phyloP scores from a whole-genome alignment of 2,797 vertebrate species.

The Gorsachius magnificus region DNA sequence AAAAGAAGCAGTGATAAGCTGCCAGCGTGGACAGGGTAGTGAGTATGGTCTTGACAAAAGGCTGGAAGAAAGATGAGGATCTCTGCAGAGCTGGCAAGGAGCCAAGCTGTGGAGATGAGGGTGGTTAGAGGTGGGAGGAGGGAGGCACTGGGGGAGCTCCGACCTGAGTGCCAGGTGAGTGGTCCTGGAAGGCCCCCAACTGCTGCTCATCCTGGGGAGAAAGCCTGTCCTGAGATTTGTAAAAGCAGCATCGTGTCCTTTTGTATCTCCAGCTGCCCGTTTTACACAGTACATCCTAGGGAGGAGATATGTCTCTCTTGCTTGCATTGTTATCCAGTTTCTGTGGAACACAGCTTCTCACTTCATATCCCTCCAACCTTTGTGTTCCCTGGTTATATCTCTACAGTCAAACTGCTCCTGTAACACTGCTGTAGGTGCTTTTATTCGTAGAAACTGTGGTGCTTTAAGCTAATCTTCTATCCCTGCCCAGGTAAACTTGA shows the following conservation, averaged over 20 bases:
- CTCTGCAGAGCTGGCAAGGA: not conserved
- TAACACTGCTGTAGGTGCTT: not conserved
- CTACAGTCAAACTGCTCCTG: not conserved
- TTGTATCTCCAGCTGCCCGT: not conserved
- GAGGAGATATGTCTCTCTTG: not conserved
- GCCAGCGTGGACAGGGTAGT: not conserved
- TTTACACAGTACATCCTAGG: not conserved
- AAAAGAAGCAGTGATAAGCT: not conserved
- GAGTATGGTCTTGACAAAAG: not conserved
- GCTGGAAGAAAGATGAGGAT: not conserved
- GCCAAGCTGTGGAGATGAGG: rapidly evolving
- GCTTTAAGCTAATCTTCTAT: not conserved
- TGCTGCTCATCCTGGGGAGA: not conserved
- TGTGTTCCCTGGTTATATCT: not conserved
- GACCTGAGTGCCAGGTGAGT: not conserved
- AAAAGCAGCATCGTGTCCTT: not conserved
- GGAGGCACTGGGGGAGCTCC: not conserved
- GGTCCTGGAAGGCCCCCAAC: not conserved
- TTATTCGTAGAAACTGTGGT: not conserved
- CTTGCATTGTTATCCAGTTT: not conserved
- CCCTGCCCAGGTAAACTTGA: not conserved
- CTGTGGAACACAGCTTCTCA: not conserved
- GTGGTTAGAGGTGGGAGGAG: not conserved
- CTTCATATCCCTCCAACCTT: not conserved
- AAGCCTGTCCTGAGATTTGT: not conserved